Conservation (phyloP, 1,140 invertebrate species). For the Diorhabda sublineata region DNA sequence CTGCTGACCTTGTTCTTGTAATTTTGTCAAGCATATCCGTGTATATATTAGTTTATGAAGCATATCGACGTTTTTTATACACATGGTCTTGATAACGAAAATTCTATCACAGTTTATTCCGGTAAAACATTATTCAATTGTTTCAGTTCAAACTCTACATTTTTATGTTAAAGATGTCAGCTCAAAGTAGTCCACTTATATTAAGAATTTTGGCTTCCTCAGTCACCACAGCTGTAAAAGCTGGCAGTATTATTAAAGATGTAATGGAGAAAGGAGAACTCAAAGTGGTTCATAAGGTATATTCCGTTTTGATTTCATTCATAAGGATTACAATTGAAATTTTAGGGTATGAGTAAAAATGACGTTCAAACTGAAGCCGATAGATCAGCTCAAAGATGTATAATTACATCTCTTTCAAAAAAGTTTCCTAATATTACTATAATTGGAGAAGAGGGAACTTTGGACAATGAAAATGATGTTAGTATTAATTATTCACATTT, state of each 20-base stretch:
- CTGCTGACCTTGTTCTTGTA: too few species aligned
- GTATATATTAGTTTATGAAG: neutral
- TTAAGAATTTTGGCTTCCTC: slow-evolving; percentile 69
- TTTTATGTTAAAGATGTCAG: slow-evolving; percentile 33
- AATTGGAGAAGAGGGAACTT: slow-evolving; percentile 86
- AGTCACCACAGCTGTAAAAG: slow-evolving; percentile 71
- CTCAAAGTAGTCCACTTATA: slow-evolving; percentile 58
- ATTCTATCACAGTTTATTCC: neutral
- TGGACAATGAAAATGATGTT: slow-evolving; percentile 53
- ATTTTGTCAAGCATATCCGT: too few species aligned
- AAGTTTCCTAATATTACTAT: slow-evolving; percentile 84
- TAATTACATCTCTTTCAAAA: slow-evolving; percentile 76
- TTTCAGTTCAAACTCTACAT: neutral
- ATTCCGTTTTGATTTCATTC: neutral
- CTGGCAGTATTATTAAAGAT: slow-evolving; percentile 87
- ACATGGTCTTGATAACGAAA: neutral
- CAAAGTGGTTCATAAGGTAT: slow-evolving; percentile 86
- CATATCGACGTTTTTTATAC: neutral
- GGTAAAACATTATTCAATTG: neutral
- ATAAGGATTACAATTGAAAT: too few species aligned
- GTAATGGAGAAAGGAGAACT: slow-evolving; percentile 83
- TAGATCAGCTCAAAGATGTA: slow-evolving; percentile 87
- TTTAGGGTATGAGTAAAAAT: slow-evolving; percentile 50
- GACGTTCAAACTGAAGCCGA: slow-evolving; percentile 98
- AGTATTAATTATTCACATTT: slow-evolving; percentile 11